Evolutionary conservation across 2,888 invertebrate species (phyloP), one percentile per base, ranked within the genome.

Genomic region (Cataglyphis albicans): DNA sequence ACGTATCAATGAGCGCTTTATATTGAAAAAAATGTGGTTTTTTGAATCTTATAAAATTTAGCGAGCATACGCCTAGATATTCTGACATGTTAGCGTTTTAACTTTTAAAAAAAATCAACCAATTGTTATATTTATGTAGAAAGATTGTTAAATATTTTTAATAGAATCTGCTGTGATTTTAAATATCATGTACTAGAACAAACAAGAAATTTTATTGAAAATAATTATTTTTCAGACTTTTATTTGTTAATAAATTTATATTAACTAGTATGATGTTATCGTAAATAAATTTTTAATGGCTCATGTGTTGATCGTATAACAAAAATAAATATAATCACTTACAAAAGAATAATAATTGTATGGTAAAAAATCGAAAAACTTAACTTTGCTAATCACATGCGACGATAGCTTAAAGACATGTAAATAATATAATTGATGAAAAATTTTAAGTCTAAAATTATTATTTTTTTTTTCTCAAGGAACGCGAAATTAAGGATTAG

Each of bases 1-100:
- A 32, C 38, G 82, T 87, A 86, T 89, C 89, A 90, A 89, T 87
- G 91, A 91, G 84, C 89, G 89, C 92, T 92, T 90, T 88, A 90
- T 84, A 64, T 82, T 73, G 35, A 57, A 48, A 73, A 73, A 41
- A 12, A 61, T 48, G 32, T 63, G 67, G 38, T 81, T 44, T 12
- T 6, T 76, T 59, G 21, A 3, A 18, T 29, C 10, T 6, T 32
- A 15, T 55, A 70, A 35, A 57, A 35, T 1, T 10, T 67, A 48
- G 59, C 74, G 48, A 82, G 70, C 82, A 81, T 72, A 80, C 82
- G 81, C 82, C 85, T 41, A 61, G 61, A 32, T 63, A 82, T 59
- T 68, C 73, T 65, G 74, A 81, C 65, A 57, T n/a, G n/a, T 6
- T 68, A 35, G 21, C 35, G n/a, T 32, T 61, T 78, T 10, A 67